These are phyloP conservation scores for Paraescarpia echinospica DNA, from an alignment of 1,140 invertebrate genomes.

Conservation along the genomic window DNA sequence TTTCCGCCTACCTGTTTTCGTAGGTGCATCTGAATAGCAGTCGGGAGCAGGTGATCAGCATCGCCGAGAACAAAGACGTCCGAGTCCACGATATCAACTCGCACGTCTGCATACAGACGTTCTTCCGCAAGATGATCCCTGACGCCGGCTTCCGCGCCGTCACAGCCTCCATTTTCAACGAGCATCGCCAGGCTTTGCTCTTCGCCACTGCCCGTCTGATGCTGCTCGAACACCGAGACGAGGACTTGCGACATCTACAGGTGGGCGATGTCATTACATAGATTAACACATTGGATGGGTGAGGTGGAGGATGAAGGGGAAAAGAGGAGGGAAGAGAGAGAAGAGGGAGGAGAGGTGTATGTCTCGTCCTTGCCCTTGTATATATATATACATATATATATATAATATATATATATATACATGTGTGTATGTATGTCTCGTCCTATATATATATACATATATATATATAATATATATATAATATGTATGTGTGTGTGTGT, in stretches of 20 bases:
- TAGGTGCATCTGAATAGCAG: not conserved
- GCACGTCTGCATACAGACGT: not conserved
- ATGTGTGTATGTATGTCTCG: too few species aligned
- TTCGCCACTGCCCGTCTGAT: not conserved
- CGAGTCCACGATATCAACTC: not conserved
- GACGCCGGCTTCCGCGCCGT: not conserved
- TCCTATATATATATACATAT: too few species aligned
- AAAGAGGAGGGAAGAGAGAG: not conserved
- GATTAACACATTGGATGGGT: too few species aligned
- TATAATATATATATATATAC: too few species aligned
- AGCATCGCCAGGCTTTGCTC: not conserved
- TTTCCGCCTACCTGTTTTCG: too few species aligned
- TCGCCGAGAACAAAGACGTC: not conserved
- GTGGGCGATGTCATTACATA: not conserved
- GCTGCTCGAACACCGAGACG: not conserved
- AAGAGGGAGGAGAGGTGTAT: not conserved
- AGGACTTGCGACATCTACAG: not conserved
- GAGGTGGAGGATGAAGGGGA: not conserved
- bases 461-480: too few species aligned
- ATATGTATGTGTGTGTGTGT: too few species aligned
- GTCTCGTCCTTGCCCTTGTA: too few species aligned
- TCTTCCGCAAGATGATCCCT: not conserved
- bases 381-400: too few species aligned
- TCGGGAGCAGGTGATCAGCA: not conserved
- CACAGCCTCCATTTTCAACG: not conserved